A percentile compares a stretch with the other conserved stretches of the same genome.
These are phyloP conservation scores for Pachycephala philippinensis DNA, from an alignment of 2,113 vertebrate genomes.

Conservation along the genomic window DNA sequence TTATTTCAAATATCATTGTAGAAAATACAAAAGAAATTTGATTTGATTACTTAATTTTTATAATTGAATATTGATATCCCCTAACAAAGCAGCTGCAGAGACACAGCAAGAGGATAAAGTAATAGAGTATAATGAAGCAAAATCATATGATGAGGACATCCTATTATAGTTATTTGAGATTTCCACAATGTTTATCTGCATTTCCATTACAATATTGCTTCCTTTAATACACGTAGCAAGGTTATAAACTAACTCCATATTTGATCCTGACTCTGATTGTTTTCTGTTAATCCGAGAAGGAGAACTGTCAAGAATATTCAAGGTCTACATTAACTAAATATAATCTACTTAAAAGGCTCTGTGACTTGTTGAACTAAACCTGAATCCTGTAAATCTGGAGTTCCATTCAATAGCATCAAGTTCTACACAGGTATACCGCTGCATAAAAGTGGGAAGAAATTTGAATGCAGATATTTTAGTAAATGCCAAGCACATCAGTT, in stretches of 20 bases:
- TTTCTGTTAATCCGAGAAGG: slow-evolving; percentile 54
- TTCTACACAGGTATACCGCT: not conserved
- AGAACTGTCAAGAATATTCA: slow-evolving; percentile 32
- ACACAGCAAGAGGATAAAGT: slow-evolving; percentile 37
- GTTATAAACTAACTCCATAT: slow-evolving; percentile 67
- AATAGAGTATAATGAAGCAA: slow-evolving; percentile 53
- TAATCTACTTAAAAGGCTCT: not conserved
- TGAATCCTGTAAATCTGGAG: not conserved
- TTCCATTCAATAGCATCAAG: not conserved
- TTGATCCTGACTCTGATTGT: slow-evolving; percentile 49
- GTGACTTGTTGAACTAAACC: not conserved
- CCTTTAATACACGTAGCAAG: slow-evolving; percentile 61
- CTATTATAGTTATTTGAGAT: slow-evolving; percentile 35
- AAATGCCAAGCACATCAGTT: not conserved
- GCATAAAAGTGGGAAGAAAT: not conserved
- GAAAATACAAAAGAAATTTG: slow-evolving; percentile 2
- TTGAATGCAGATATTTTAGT: not conserved
- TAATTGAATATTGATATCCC: slow-evolving; percentile 41
- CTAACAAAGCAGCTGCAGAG: slow-evolving; percentile 43
- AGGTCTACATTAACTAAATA: not conserved
- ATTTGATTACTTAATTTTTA: slow-evolving; percentile 19
- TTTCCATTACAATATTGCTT: slow-evolving; percentile 68
- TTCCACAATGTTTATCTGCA: slow-evolving; percentile 42
- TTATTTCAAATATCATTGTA: not conserved
- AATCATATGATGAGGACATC: slow-evolving; percentile 26